Evolutionary conservation across 2,797 vertebrate genomes (phyloP).

Genomic region (Muraenolepis orangiensis): DNA sequence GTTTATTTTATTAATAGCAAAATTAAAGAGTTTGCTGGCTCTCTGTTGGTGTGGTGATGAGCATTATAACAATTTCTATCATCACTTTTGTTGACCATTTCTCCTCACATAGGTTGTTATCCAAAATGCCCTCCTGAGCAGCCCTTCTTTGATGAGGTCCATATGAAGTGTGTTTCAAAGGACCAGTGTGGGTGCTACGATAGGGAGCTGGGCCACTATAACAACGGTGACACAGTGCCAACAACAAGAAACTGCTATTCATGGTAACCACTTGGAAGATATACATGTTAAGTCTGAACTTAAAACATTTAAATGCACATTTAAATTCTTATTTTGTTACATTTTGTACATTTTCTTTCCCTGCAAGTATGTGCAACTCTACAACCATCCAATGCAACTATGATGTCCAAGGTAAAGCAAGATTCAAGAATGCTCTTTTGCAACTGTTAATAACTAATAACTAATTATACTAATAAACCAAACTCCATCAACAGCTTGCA

Average conservation of each 20-base stretch:
- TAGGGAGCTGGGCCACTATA: conserved; percentile 68
- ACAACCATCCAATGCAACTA: conserved; percentile 48
- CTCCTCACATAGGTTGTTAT: conserved; percentile 81
- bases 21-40: not conserved
- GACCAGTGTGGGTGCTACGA: conserved; percentile 79
- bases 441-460: not conserved
- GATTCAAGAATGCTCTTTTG: not conserved
- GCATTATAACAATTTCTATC: not conserved
- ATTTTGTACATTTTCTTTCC: conserved; percentile 18
- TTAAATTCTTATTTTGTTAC: not conserved
- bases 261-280: conserved; percentile 68
- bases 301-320: not conserved
- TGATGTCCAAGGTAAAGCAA: conserved; percentile 55
- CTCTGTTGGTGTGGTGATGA: not conserved
- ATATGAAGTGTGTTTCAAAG: conserved; percentile 78
- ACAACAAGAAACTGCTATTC: conserved; percentile 71
- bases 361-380: conserved; percentile 54
- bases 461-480: not conserved
- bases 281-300: not conserved
- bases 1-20: not conserved
- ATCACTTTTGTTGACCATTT: not conserved
- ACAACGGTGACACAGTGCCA: conserved; percentile 67
- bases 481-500: conserved; percentile 70
- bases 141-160: conserved; percentile 84
- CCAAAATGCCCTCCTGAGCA: conserved; percentile 78